phyloP scores from a whole-genome alignment of 2,113 vertebrate genomes.

The Myodes glareolus region DNA sequence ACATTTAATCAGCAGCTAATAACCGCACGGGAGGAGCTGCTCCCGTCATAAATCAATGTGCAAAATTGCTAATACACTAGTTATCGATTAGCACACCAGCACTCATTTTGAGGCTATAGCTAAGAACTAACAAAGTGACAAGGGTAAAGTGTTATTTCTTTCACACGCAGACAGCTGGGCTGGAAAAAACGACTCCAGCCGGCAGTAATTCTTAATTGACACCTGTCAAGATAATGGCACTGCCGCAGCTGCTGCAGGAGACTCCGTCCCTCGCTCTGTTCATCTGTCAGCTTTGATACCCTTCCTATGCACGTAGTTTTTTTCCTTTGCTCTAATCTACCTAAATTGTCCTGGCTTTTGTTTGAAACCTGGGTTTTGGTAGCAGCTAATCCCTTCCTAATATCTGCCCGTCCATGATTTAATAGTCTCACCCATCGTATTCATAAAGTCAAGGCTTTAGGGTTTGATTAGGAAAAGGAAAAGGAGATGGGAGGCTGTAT shows the following conservation, averaged over 20 bases:
- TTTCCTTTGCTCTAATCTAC: slow-evolving; percentile 90
- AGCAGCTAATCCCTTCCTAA: slow-evolving; percentile 87
- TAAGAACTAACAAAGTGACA: slow-evolving; percentile 98
- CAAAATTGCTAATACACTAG: slow-evolving; percentile 99
- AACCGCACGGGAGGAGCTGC: slow-evolving; percentile 94
- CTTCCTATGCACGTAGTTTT: slow-evolving; percentile 93
- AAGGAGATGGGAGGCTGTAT: neutral
- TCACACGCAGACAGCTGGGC: slow-evolving; percentile 96
- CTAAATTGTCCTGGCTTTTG: slow-evolving; percentile 93
- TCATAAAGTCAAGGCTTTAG: slow-evolving; percentile 80
- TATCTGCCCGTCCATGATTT: slow-evolving; percentile 85
- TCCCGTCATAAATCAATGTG: slow-evolving; percentile 99
- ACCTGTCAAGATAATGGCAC: slow-evolving; percentile 97
- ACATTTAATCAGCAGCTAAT: slow-evolving; percentile 99
- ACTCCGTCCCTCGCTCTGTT: slow-evolving; percentile 95
- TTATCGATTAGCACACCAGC: slow-evolving; percentile 97
- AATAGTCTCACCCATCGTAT: slow-evolving; percentile 76
- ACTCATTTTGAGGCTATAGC: slow-evolving; percentile 96
- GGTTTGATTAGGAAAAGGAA: slow-evolving; percentile 78
- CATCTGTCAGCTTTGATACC: slow-evolving; percentile 99
- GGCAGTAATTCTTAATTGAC: slow-evolving; percentile 99
- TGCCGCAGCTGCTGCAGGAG: slow-evolving; percentile 96
- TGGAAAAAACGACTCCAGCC: slow-evolving; percentile 94
- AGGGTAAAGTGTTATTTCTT: slow-evolving; percentile 99
- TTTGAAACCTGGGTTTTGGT: slow-evolving; percentile 90